Evolutionary conservation across 2,113 vertebrate species (phyloP).

Genomic region (Zapornia atra): DNA sequence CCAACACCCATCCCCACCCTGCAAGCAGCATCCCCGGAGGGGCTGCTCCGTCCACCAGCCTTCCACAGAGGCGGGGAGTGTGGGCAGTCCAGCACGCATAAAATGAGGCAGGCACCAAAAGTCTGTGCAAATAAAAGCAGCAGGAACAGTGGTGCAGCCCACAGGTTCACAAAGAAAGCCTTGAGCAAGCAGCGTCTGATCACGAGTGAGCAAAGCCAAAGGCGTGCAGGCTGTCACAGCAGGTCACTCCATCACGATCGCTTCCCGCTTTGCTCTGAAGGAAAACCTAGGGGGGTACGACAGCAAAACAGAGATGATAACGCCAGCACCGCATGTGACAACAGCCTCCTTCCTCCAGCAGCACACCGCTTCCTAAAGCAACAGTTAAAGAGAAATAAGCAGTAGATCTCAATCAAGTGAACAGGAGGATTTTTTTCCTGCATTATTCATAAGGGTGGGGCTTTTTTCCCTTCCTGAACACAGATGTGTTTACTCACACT

Average conservation of each 20-base stretch:
- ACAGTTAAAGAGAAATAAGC: neutral
- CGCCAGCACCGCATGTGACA: accelerated
- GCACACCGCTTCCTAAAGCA: neutral
- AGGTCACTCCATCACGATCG: neutral
- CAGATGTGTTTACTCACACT: slow-evolving; percentile 81
- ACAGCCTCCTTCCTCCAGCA: neutral
- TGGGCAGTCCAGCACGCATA: accelerated
- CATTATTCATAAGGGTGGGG: slow-evolving; percentile 3
- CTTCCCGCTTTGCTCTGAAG: accelerated
- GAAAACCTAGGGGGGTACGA: accelerated
- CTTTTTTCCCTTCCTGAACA: slow-evolving; percentile 47
- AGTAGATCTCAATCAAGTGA: neutral
- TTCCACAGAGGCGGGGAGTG: accelerated
- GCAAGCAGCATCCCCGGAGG: neutral
- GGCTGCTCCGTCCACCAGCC: neutral
- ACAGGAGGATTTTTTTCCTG: slow-evolving; percentile 9
- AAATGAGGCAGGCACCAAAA: neutral
- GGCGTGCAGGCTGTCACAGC: accelerated
- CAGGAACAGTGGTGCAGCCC: accelerated
- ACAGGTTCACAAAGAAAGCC: neutral
- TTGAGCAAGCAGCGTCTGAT: accelerated
- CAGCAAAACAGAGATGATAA: neutral
- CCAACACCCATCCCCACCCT: neutral
- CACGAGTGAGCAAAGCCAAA: neutral
- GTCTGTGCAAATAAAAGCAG: neutral